These are phyloP conservation scores for Carlito syrichta DNA, from an alignment of 2,113 vertebrate species.

Conservation along the genomic window DNA sequence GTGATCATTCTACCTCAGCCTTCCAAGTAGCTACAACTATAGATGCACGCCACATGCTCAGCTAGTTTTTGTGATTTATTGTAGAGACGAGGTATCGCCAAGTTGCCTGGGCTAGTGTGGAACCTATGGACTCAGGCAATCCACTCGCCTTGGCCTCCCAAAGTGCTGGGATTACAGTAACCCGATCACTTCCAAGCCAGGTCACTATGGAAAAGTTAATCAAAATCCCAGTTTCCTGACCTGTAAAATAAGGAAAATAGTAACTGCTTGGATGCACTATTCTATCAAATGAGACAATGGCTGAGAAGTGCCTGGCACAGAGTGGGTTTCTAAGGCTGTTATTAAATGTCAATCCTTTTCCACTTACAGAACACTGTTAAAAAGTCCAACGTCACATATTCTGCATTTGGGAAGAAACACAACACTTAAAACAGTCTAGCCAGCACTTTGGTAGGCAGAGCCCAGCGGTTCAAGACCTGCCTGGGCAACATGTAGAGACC, in stretches of 20 bases:
- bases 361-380: background rate
- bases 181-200: conserved; percentile 9
- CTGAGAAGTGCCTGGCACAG: background rate
- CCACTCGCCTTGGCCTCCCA: too few relatives aligned
- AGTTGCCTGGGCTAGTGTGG: too few relatives aligned
- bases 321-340: background rate
- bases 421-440: conserved; percentile 4
- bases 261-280: background rate
- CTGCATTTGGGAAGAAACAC: conserved; percentile 5
- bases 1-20: too few relatives aligned
- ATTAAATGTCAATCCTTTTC: background rate
- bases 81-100: too few relatives aligned
- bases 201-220: background rate
- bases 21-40: too few relatives aligned
- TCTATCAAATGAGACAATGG: background rate
- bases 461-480: too few relatives aligned
- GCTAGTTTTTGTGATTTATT: too few relatives aligned
- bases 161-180: too few relatives aligned
- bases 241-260: conserved; percentile 3
- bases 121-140: too few relatives aligned
- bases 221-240: background rate
- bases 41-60: too few relatives aligned
- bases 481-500: too few relatives aligned
- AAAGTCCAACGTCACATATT: conserved; percentile 11
- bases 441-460: too few relatives aligned